Percentiles rank a stretch among this genome's conserved stretches.
phyloP scores from a whole-genome alignment of 2,113 vertebrate species.

The Hemiscyllium ocellatum region DNA sequence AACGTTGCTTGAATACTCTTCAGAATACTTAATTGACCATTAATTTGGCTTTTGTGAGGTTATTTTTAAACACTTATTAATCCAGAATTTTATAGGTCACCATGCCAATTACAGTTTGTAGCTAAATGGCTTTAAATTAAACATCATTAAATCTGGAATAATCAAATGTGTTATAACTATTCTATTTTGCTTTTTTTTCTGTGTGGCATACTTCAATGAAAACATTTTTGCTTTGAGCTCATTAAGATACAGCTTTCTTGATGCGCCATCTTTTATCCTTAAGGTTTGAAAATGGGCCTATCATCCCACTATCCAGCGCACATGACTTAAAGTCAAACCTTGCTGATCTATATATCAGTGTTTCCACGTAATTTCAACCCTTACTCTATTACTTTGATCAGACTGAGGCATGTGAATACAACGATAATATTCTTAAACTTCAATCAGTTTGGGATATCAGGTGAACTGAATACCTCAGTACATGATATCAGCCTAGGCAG shows the following conservation, averaged over 20 bases:
- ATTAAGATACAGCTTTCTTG: background rate
- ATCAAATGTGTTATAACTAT: background rate
- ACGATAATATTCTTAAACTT: background rate
- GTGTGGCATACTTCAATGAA: background rate
- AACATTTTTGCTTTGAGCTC: background rate
- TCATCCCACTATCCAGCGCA: background rate
- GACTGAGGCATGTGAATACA: background rate
- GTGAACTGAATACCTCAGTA: background rate
- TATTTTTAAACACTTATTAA: background rate
- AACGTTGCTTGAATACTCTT: too few relatives aligned
- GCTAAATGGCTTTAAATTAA: background rate
- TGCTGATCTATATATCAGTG: background rate
- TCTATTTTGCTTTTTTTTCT: background rate
- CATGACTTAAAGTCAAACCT: background rate
- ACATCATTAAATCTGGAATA: background rate
- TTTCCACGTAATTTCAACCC: too few relatives aligned
- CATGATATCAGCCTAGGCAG: background rate
- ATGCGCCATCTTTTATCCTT: background rate
- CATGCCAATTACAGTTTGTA: background rate
- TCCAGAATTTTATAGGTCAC: background rate
- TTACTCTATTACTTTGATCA: background rate
- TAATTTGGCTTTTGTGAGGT: background rate
- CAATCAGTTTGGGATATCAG: background rate
- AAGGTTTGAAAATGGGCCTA: background rate
- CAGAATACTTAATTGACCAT: background rate